Conservation (phyloP, 2,888 invertebrate genomes). For the Spilarctia lutea region DNA sequence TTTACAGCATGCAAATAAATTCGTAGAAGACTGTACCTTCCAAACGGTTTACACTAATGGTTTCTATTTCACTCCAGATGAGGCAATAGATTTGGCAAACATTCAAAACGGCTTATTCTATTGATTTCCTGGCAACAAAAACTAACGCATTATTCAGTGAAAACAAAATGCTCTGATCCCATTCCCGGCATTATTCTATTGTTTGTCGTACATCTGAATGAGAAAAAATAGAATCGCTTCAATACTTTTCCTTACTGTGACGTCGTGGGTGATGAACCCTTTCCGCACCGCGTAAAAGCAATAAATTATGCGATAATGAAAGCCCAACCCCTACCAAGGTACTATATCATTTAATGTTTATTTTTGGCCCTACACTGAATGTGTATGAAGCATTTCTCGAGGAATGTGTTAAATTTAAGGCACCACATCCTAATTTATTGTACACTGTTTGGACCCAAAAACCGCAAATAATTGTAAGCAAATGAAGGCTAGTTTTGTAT, state of each 20-base stretch:
- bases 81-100: conserved; percentile 2
- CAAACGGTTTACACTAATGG: background rate
- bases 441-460: background rate
- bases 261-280: conserved; percentile 61
- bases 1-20: background rate
- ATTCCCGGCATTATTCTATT: conserved; percentile 27
- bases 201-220: conserved; percentile 34
- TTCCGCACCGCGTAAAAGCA: conserved; percentile 54
- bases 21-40: background rate
- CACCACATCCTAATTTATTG: background rate
- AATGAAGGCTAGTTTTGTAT: too few relatives aligned
- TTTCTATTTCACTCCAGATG: background rate
- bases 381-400: background rate
- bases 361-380: background rate
- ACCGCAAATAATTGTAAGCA: too few relatives aligned
- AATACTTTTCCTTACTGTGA: conserved; percentile 40
- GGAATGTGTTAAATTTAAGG: background rate
- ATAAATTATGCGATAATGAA: conserved; percentile 69
- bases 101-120: background rate
- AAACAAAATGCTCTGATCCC: conserved; percentile 15
- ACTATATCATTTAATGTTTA: background rate
- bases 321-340: conserved; percentile 51
- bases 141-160: conserved; percentile 15
- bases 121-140: background rate
- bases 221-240: conserved; percentile 41